phyloP scores from a whole-genome alignment of 2,797 vertebrate genomes.

The Darevskia nairensis region DNA sequence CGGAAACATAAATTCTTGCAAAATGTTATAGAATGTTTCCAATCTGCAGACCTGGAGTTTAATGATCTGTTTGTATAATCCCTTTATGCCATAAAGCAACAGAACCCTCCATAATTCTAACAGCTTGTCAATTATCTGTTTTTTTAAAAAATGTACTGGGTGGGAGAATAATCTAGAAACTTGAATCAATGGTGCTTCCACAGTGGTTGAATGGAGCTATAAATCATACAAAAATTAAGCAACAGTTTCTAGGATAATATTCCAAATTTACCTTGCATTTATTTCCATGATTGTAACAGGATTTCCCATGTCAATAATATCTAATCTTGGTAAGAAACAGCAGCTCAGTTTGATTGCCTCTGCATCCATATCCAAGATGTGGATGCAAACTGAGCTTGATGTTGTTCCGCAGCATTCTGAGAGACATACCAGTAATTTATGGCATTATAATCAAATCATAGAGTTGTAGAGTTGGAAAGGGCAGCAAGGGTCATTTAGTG shows the following conservation, averaged over 20 bases:
- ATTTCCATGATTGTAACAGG: conserved; percentile 82
- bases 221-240: neutral
- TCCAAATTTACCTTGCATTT: conserved; percentile 78
- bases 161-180: too few species aligned
- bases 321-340: conserved; percentile 78
- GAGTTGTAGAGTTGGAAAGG: too few species aligned
- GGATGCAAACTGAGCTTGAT: conserved; percentile 74
- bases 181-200: too few species aligned
- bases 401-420: conserved; percentile 78
- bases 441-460: conserved; percentile 20
- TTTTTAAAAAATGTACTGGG: too few species aligned
- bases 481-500: too few species aligned
- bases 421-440: conserved; percentile 73
- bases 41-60: neutral
- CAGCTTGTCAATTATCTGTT: too few species aligned
- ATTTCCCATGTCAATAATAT: conserved; percentile 79
- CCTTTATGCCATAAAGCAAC: too few species aligned
- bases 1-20: neutral
- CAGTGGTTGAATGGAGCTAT: neutral
- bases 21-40: neutral
- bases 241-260: conserved; percentile 80
- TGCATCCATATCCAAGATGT: conserved; percentile 81
- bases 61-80: neutral
- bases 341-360: conserved; percentile 29
- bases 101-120: too few species aligned